Base-by-base conservation (phyloP, 2,888 invertebrate species). In the Neoascia interrupta region DNA sequence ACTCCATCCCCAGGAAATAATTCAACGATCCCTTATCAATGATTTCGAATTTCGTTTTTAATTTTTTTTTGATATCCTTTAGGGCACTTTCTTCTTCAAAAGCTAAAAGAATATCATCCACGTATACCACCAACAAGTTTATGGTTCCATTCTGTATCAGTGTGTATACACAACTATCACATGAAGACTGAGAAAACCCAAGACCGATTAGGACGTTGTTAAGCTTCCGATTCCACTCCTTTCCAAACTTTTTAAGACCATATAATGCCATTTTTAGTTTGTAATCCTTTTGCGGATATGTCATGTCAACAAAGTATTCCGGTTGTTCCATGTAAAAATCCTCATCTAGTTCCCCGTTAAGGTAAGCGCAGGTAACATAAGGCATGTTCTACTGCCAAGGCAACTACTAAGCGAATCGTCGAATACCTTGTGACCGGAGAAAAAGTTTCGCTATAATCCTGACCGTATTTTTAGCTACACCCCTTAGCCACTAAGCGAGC, bases 241-340 rank as follows among this genome's bases (percentile, higher is more conserved):
- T 43, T n/a, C 53, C 53, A 1, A 39, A 45, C 21, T 56, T 36
- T 31, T 56, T 56, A 0, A 68, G 37, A 1, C 47, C 66, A n/a
- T 68, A 68, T 16, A 56, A 8, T 1, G 26, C n/a, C n/a, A n/a
- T n/a, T n/a, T n/a, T n/a, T n/a, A n/a, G n/a, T n/a, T n/a, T n/a
- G n/a, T n/a, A n/a, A 36, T 56, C 66, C 26, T 8, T 26, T 26
- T 8, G 5, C 4, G 31, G 31, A 31, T 31, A 31, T 31, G 3
- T 31, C 31, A n/a, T 31, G 31, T 31, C n/a, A 2, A 31, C 31
- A 31, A 31, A 6, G 31, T n/a, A 31, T 31, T 31, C 10, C 10
- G 31, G 31, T 31, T 31, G 31, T 31, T n/a, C 31, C 31, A 31
- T 31, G 31, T 31, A 31, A 8, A 31, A 8, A 31, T 31, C 31